Conservation (phyloP, 2,888 invertebrate species). For the Campoplex capitator region DNA sequence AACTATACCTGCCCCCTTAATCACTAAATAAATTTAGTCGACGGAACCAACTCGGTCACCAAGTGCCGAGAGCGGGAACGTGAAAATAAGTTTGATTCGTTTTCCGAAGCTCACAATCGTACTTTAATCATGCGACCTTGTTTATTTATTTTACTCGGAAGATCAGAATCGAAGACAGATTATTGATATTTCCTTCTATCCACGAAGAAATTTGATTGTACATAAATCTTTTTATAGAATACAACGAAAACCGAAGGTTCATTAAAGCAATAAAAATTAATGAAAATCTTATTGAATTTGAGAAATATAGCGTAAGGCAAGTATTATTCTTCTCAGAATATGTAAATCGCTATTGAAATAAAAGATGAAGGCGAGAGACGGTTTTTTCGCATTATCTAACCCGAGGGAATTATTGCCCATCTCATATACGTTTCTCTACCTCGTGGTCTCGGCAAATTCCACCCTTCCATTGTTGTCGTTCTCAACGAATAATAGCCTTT, state of each 20-base stretch:
- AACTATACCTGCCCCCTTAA: too few species aligned
- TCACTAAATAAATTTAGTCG: too few species aligned
- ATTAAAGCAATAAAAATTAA: not conserved
- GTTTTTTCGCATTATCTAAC: conserved; percentile 47
- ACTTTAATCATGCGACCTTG: too few species aligned
- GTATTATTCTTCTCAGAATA: not conserved
- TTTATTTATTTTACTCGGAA: too few species aligned
- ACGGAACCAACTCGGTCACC: too few species aligned
- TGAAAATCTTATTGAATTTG: not conserved
- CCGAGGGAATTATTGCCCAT: conserved; percentile 40
- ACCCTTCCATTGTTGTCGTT: conserved; percentile 66
- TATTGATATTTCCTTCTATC: too few species aligned
- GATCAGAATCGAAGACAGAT: too few species aligned
- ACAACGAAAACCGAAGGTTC: not conserved
- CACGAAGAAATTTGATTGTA: too few species aligned
- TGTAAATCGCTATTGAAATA: not conserved
- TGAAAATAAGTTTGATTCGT: too few species aligned
- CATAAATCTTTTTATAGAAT: not conserved
- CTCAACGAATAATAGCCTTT: conserved; percentile 73
- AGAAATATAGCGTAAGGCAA: not conserved
- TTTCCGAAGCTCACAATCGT: too few species aligned
- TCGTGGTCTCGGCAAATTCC: conserved; percentile 10
- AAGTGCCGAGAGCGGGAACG: too few species aligned
- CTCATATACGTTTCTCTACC: conserved; percentile 4
- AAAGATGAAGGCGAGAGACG: not conserved